Conservation (phyloP, 2,797 vertebrate genomes). For the Valencia hispanica region DNA sequence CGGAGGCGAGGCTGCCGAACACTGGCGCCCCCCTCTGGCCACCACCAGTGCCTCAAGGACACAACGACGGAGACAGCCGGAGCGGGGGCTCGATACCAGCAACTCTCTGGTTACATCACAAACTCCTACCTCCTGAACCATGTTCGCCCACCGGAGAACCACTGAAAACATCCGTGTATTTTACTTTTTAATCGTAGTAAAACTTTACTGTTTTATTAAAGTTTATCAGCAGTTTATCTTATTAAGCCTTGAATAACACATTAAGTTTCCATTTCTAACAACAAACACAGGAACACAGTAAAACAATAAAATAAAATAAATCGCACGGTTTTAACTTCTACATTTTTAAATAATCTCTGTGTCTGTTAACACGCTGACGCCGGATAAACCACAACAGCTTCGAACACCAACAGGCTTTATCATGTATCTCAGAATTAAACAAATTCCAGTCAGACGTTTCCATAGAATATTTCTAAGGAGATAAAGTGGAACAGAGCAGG, state of each 20-base stretch:
- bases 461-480: background rate
- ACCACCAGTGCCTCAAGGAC: too few relatives aligned
- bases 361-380: background rate
- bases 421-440: background rate
- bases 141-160: too few relatives aligned
- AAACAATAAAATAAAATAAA: too few relatives aligned
- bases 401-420: too few relatives aligned
- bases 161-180: background rate
- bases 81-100: too few relatives aligned
- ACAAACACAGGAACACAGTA: background rate
- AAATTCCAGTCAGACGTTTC: background rate
- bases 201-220: background rate
- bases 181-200: background rate
- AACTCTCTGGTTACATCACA: too few relatives aligned
- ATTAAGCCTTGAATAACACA: background rate
- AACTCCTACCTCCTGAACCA: too few relatives aligned
- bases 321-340: background rate
- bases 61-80: too few relatives aligned
- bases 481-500: background rate
- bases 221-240: background rate
- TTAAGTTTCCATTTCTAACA: background rate
- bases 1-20: too few relatives aligned
- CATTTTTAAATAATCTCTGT: background rate
- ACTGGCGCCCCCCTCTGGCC: too few relatives aligned
- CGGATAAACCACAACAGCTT: too few relatives aligned